Evolutionary conservation across 2,113 vertebrate genomes (phyloP).

Genomic region (Pterocles orientalis): DNA sequence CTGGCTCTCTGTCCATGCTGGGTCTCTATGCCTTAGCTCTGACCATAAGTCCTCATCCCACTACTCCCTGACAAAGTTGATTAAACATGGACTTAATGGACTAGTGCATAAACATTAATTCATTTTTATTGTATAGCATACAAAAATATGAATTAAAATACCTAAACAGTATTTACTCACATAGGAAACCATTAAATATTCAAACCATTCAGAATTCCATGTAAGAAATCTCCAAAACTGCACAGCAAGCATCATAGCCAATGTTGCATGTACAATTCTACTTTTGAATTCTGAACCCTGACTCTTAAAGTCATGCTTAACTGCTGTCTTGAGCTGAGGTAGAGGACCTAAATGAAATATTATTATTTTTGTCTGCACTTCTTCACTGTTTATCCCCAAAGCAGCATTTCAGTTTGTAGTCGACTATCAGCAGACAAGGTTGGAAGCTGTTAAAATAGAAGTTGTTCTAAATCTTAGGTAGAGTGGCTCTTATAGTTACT

Average conservation of each 20-base stretch:
- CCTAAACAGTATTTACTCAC: not conserved
- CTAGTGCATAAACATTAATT: not conserved
- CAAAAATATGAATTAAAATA: not conserved
- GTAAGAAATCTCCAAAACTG: not conserved
- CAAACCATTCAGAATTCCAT: not conserved
- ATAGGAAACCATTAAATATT: not conserved
- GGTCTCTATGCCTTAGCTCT: not conserved
- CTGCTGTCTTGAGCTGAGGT: not conserved
- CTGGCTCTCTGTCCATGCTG: not conserved
- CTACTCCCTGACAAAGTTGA: not conserved
- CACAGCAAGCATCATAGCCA: not conserved
- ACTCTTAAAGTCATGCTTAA: not conserved
- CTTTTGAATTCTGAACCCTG: not conserved
- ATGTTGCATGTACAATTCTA: rapidly evolving
- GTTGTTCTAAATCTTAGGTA: not conserved
- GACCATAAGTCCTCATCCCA: not conserved
- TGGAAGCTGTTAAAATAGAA: not conserved
- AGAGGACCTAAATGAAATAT: not conserved
- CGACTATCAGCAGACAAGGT: not conserved
- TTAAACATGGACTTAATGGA: not conserved
- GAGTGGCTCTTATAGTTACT: not conserved
- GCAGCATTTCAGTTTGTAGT: not conserved
- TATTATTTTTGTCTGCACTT: not conserved
- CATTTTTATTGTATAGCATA: not conserved
- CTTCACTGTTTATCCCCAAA: not conserved